Evolutionary conservation across 2,113 vertebrate genomes (phyloP).

Genomic region (Xenopus laevis): DNA sequence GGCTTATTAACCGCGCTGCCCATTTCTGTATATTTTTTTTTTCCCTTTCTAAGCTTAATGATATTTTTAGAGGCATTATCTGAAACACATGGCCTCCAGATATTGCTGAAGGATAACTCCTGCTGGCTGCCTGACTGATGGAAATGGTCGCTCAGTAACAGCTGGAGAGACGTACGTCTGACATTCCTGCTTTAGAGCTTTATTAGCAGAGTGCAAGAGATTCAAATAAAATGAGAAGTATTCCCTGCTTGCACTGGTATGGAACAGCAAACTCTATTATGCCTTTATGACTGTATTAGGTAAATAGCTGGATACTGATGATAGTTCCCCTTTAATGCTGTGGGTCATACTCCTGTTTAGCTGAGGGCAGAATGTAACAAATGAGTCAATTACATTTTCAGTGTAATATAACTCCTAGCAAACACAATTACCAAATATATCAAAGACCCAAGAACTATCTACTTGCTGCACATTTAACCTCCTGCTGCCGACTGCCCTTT

Average conservation of each 20-base stretch:
- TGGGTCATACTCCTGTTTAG: neutral
- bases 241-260: neutral
- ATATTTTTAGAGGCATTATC: too few species aligned
- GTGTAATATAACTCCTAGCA: neutral
- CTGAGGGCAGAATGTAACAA: neutral
- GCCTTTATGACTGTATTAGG: neutral
- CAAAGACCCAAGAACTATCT: neutral
- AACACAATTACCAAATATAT: neutral
- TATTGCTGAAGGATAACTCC: too few species aligned
- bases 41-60: too few species aligned
- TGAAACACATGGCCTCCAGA: too few species aligned
- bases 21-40: too few species aligned
- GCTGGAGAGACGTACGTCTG: too few species aligned
- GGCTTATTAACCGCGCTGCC: too few species aligned
- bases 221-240: neutral
- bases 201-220: neutral
- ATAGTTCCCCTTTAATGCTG: neutral
- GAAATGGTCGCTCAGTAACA: too few species aligned
- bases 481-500: neutral
- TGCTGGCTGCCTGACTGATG: too few species aligned
- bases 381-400: neutral
- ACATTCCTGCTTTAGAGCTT: too few species aligned
- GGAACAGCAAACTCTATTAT: neutral
- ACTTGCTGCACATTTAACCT: slow-evolving; percentile 16
- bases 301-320: neutral